A percentile compares a stretch with the other conserved stretches of the same genome.
Conservation (phyloP, 2,888 invertebrate species). For the Hemicrepidius hirtus region DNA sequence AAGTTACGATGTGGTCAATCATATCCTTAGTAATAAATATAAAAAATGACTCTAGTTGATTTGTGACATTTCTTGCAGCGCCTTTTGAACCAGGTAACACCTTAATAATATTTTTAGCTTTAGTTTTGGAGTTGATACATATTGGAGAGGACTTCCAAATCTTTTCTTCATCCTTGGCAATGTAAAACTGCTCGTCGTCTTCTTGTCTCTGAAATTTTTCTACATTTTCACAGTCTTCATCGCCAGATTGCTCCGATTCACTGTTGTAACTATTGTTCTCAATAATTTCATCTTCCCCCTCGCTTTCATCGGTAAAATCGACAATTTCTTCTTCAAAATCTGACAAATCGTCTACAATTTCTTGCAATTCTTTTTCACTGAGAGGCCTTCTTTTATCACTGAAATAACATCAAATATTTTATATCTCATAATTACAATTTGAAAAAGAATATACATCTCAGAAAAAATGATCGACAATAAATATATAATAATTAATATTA, state of each 20-base stretch:
- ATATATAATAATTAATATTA: too few species aligned
- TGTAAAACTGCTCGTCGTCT: constrained; percentile 25
- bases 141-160: constrained; percentile 32
- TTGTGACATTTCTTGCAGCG: constrained; percentile 34
- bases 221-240: constrained; percentile 7
- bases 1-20: constrained; percentile 47
- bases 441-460: too few species aligned
- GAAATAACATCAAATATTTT: too few species aligned
- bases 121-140: constrained; percentile 9
- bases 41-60: constrained; percentile 40
- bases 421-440: too few species aligned
- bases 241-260: constrained; percentile 36
- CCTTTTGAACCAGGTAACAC: constrained; percentile 22
- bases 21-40: constrained; percentile 46
- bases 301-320: too few species aligned
- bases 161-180: constrained; percentile 36
- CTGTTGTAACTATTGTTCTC: constrained; percentile 11
- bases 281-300: constrained; percentile 23
- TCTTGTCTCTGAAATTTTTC: too few species aligned
- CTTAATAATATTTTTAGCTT: constrained; percentile 26
- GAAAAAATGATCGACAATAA: too few species aligned
- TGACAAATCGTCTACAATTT: too few species aligned
- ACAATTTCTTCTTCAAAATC: too few species aligned
- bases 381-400: too few species aligned
- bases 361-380: too few species aligned